Conservation (phyloP, 2,797 vertebrate genomes). For the Synanceia verrucosa region DNA sequence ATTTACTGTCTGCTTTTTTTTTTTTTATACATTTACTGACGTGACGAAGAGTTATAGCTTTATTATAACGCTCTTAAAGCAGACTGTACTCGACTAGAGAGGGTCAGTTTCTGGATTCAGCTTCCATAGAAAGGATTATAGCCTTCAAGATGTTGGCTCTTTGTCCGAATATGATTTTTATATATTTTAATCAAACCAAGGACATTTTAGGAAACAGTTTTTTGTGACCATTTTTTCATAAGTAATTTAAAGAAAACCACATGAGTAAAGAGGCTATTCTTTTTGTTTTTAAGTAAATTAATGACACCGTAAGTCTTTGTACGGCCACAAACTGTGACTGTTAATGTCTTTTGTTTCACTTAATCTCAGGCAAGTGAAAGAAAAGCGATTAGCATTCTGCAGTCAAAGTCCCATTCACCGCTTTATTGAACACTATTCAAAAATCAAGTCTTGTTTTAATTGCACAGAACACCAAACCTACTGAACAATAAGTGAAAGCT, state of each 20-base stretch:
- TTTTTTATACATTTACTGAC: slow-evolving; percentile 10
- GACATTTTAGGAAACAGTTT: slow-evolving; percentile 31
- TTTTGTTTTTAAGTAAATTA: slow-evolving; percentile 1
- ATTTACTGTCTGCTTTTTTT: slow-evolving; percentile 8
- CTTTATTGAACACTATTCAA: slow-evolving; percentile 72
- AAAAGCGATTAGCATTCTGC: slow-evolving; percentile 18
- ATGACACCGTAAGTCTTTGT: not conserved
- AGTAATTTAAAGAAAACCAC: slow-evolving; percentile 9
- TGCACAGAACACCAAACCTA: slow-evolving; percentile 34
- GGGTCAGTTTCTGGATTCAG: not conserved
- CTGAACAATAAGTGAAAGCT: slow-evolving; percentile 30
- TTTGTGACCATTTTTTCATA: slow-evolving; percentile 2
- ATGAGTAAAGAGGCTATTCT: slow-evolving; percentile 1
- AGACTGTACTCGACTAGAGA: not conserved
- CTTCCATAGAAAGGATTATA: not conserved
- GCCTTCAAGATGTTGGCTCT: not conserved
- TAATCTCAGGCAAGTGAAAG: slow-evolving; percentile 1
- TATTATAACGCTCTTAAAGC: not conserved
- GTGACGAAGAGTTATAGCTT: not conserved
- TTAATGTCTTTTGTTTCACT: slow-evolving; percentile 2
- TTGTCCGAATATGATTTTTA: slow-evolving; percentile 47
- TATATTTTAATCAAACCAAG: slow-evolving; percentile 45
- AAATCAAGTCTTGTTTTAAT: slow-evolving; percentile 43
- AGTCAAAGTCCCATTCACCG: slow-evolving; percentile 57
- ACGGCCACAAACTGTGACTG: not conserved